A percentile compares a stretch with the other conserved stretches of the same genome.
phyloP scores from a whole-genome alignment of 2,797 vertebrate genomes.

The Antrozous pallidus region DNA sequence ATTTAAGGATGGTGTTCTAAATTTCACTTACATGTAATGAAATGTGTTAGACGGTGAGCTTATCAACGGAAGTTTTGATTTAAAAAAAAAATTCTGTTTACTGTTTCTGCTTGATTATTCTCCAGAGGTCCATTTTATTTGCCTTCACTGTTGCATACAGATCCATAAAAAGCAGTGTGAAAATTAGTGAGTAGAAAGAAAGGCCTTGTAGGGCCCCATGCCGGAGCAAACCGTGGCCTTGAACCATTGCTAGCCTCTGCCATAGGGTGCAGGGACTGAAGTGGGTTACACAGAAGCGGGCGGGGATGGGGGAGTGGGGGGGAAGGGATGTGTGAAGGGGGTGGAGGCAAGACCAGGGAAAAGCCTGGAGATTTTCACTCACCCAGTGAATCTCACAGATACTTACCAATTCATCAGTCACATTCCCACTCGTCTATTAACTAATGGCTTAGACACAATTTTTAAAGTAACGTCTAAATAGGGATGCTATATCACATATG shows the following conservation, averaged over 20 bases:
- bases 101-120: not conserved
- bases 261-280: conserved; percentile 29
- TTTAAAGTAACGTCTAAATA: not conserved
- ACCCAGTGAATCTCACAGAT: not conserved
- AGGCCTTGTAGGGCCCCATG: conserved; percentile 31
- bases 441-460: not conserved
- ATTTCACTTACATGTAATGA: not conserved
- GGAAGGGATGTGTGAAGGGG: too few relatives aligned
- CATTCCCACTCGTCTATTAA: not conserved
- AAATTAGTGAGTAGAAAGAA: not conserved
- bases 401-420: not conserved
- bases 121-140: not conserved
- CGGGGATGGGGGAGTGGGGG: fast-evolving
- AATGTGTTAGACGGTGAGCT: not conserved
- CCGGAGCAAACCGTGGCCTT: not conserved
- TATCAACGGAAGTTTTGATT: conserved; percentile 36
- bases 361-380: not conserved
- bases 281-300: not conserved
- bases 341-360: not conserved
- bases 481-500: not conserved
- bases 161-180: not conserved
- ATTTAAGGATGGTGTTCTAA: conserved; percentile 8
- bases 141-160: not conserved
- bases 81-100: not conserved
- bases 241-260: conserved; percentile 46